Base-by-base conservation (phyloP, 92 coral and sea anemone genomes). In the Micromussa lordhowensis region DNA sequence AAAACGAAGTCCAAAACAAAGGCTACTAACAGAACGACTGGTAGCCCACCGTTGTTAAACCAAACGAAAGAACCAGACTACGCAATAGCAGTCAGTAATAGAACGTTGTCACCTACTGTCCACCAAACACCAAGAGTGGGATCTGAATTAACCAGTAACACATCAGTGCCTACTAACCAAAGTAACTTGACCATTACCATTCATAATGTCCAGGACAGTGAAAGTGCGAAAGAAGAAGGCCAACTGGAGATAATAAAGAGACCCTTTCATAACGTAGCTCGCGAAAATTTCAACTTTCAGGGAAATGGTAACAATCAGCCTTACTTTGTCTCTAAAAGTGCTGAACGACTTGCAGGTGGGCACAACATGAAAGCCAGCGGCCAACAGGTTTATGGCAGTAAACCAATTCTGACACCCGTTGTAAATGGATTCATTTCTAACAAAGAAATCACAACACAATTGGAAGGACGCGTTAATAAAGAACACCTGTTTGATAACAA, bases 351-450 rank as follows among this genome's bases (percentile, higher is more conserved):
- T 54, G 68, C n/a, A 15, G 49, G 71, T 16, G 21, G 61, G 24
- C 8, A 32, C 12, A 14, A 22, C 4, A 54, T 58, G 24, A n/a
- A 69, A 69, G 51, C 29, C 44, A 72, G 17, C n/a, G 53, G 57
- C 13, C 31, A 84, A 26, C 71, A 84, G 35, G 55, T 12, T 54
- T 51, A 21, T 24, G 57, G 24, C 44, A 51, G 38, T 17, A 57
- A 58, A 32, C 87, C 49, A 30, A 4, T 32, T 57, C 2, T 51
- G 24, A 35, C 55, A 6, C 40, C 80, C 13, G 2, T 26, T 26
- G 31, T 57, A 57, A 72, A 55, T 28, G 69, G 81, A 22, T 73
- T 71, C 16, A 58, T 84, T 84, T 73, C 88, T 40, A 35, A 24
- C 88, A 16, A 34, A 22, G 58, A 84, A 36, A 35, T n/a, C 58